These are phyloP conservation scores for Lacanobia wlatinum DNA, from an alignment of 2,888 invertebrate species.

Conservation along the genomic window DNA sequence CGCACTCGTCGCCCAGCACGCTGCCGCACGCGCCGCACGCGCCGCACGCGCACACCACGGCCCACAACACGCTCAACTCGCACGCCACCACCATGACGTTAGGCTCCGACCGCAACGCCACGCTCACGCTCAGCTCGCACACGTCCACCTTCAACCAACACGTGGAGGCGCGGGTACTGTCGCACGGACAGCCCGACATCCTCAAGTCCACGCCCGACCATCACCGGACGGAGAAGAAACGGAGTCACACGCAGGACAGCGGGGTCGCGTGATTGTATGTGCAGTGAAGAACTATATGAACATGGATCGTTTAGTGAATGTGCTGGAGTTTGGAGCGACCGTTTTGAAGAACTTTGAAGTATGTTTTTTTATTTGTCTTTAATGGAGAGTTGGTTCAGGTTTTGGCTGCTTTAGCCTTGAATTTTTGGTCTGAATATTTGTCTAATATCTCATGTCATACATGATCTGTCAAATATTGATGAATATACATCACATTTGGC, in stretches of 20 bases:
- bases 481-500: slow-evolving; percentile 28
- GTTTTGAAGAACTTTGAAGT: slow-evolving; percentile 43
- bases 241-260: slow-evolving; percentile 83
- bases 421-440: background rate
- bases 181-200: slow-evolving; percentile 94
- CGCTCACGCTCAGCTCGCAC: slow-evolving; percentile 82
- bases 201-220: slow-evolving; percentile 97
- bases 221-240: slow-evolving; percentile 88
- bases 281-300: slow-evolving; percentile 21
- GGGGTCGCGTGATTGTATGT: slow-evolving; percentile 84
- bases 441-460: no score
- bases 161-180: slow-evolving; percentile 75
- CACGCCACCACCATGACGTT: slow-evolving; percentile 88
- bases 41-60: slow-evolving; percentile 81
- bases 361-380: background rate
- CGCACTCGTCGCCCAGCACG: slow-evolving; percentile 87
- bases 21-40: slow-evolving; percentile 77
- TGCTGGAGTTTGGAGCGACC: slow-evolving; percentile 32
- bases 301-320: slow-evolving; percentile 57
- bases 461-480: slow-evolving; percentile 1
- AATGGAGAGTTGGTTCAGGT: background rate
- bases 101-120: slow-evolving; percentile 84
- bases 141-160: slow-evolving; percentile 81
- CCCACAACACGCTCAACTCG: slow-evolving; percentile 91
- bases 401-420: background rate